Base-by-base conservation (phyloP, 1,140 invertebrate species). In the Lepidurus packardi region DNA sequence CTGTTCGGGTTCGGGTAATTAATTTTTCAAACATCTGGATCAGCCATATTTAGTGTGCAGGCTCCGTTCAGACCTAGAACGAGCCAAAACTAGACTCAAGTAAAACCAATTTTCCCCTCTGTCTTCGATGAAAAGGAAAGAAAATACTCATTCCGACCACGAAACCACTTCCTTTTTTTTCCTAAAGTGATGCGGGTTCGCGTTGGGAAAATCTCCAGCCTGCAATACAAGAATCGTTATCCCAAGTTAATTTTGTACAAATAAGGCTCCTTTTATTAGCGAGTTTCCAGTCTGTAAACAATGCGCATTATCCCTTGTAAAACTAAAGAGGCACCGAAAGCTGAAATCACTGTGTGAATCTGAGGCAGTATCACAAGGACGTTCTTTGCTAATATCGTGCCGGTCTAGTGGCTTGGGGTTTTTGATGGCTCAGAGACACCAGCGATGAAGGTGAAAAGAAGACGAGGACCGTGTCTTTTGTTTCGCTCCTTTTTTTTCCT, bases 291-390 rank as follows among this genome's bases (percentile, higher is more conserved):
- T 13, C 16, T 16, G 16, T 65, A 65, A 65, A 65, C 53, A 65
- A 65, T 21, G 53, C 34, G 13, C 53, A 7, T 13, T n/a, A 21
- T 1, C 53, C 13, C 21, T 13, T n/a, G 21, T 7, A 21, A 65
- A n/a, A 16, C 13, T n/a, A 21, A 65, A 65, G 8, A 21, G 21
- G 21, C 16, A 65, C 16, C 6, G 21, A 65, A 65, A 65, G n/a
- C 53, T 16, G 53, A 65, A 65, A 65, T 65, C 53, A 65, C 53
- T 65, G 53, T 65, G 8, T 65, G 53, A 65, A 65, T 65, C 53
- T 65, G 53, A 65, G 53, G 53, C 53, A 65, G 53, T 65, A 65
- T 65, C 9, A 65, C 53, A 65, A 65, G 53, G 53, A 65, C 53
- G 53, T 65, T 65, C 53, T 65, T 34, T 65, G 53, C 53, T 65